Base-by-base conservation (phyloP, 2,888 invertebrate genomes). In the Abscondita cerata region DNA sequence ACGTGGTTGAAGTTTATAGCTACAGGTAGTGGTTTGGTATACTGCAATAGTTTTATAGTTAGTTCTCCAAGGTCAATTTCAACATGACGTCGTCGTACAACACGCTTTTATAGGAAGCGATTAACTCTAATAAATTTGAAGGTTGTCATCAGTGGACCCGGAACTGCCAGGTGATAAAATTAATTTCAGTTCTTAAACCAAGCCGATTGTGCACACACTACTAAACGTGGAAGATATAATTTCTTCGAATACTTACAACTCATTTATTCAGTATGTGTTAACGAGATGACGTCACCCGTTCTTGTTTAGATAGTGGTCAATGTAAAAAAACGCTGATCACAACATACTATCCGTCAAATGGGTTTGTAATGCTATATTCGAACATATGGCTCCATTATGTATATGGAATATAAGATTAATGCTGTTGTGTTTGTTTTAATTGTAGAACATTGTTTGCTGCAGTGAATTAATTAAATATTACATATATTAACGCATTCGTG, bases 61-160 rank as follows among this genome's bases (percentile, higher is more conserved):
- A 62, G 64, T 57, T 67, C 47, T 60, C 62, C 72, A 73, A 72
- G 73, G 72, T 64, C 68, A 71, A 68, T 66, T 59, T 65, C 69
- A 69, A 73, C 69, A 70, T 68, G 68, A 68, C 69, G 66, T 67
- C 66, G 69, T 60, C 66, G 69, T 60, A 51, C 59, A 51, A 59
- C 62, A 65, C 56, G 70, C 41, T 18, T 67, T 73, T 69, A 71
- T 73, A 72, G 73, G 73, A 73, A 73, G 71, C 72, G 72, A 73
- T 72, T 73, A 72, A 71, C 68, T 71, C 71, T 72, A 72, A n/a
- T 69, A 68, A 72, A 67, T 72, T 68, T 65, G 71, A 72, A 73
- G 72, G 73, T 67, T 72, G 69, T 55, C 62, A 60, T 67, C 67
- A 59, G 48, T 65, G 67, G 66, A 72, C 70, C 72, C 72, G 70